Conservation (phyloP, 2,113 vertebrate genomes). For the Macrotis lagotis region DNA sequence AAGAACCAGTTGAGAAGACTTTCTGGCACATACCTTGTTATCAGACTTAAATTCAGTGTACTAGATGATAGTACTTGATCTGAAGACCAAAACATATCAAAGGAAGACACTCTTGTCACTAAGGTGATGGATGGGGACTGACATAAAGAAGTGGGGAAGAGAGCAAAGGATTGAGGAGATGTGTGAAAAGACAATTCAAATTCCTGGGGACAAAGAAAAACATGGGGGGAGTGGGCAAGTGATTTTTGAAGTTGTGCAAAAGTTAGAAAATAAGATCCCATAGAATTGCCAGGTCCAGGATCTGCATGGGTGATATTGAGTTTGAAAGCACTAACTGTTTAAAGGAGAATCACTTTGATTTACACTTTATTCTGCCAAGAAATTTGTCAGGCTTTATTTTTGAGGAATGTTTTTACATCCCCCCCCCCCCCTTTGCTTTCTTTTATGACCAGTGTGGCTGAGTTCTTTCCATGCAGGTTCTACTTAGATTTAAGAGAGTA, state of each 20-base stretch:
- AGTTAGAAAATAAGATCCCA: slow-evolving; percentile 32
- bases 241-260: slow-evolving; percentile 39
- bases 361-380: background rate
- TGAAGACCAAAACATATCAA: slow-evolving; percentile 51
- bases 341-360: background rate
- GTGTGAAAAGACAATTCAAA: background rate
- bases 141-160: background rate
- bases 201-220: slow-evolving; percentile 40
- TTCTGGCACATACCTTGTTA: slow-evolving; percentile 50
- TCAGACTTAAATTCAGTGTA: slow-evolving; percentile 41
- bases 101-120: background rate
- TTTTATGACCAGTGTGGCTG: background rate
- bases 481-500: background rate
- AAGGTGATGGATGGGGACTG: background rate
- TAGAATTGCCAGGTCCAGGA: slow-evolving; percentile 43
- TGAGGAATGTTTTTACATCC: slow-evolving; percentile 27
- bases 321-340: slow-evolving; percentile 36
- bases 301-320: background rate
- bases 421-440: background rate
- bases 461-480: background rate
- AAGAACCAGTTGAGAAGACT: slow-evolving; percentile 1
- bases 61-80: slow-evolving; percentile 22
- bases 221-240: slow-evolving; percentile 4
- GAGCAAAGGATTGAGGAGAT: background rate
- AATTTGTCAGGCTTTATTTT: slow-evolving; percentile 21